phyloP scores from a whole-genome alignment of 2,113 vertebrate species.

The Oceanodroma tethys region DNA sequence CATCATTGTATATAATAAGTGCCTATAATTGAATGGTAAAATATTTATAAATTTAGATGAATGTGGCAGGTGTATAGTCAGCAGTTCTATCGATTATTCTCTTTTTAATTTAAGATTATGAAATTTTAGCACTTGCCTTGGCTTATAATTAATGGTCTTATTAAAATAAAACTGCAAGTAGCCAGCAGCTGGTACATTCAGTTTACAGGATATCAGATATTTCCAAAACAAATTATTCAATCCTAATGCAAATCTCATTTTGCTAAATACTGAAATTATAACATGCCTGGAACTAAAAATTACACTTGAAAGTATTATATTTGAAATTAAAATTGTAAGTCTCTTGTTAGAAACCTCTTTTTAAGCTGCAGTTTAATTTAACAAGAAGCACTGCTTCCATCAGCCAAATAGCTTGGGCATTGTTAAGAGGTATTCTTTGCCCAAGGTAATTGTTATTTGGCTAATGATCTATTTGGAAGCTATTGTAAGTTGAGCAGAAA shows the following conservation, averaged over 20 bases:
- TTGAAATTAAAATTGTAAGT: not conserved
- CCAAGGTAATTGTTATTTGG: constrained; percentile 32
- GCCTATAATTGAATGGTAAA: not conserved
- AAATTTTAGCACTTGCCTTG: not conserved
- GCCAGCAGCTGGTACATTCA: not conserved
- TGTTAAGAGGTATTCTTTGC: constrained; percentile 25
- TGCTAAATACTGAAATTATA: not conserved
- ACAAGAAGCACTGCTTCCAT: not conserved
- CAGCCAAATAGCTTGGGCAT: not conserved
- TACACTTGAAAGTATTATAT: not conserved
- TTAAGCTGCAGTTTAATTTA: not conserved
- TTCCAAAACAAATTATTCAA: not conserved
- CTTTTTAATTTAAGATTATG: not conserved
- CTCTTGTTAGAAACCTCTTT: not conserved
- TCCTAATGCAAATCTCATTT: not conserved
- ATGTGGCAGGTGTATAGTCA: not conserved
- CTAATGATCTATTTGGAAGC: constrained; percentile 36
- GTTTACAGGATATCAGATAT: not conserved
- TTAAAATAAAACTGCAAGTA: not conserved
- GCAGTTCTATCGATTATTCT: not conserved
- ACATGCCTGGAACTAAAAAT: not conserved
- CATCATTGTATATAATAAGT: not conserved
- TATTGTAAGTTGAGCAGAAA: not conserved
- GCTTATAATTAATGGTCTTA: not conserved
- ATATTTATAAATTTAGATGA: not conserved